Conservation (phyloP, 2,797 vertebrate species). For the Botia kubotai region DNA sequence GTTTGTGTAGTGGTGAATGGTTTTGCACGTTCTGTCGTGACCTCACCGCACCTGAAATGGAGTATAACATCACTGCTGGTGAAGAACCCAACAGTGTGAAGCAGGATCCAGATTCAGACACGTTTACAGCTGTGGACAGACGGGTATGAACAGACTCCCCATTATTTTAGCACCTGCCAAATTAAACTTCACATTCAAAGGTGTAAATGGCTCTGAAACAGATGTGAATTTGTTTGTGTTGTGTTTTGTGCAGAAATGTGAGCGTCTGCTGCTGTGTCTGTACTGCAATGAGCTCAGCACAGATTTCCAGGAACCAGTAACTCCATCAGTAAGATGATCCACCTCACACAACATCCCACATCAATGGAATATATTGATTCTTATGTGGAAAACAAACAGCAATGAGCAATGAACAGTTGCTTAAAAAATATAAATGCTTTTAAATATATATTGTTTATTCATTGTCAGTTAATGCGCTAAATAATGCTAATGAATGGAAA, state of each 20-base stretch:
- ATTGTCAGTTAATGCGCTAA: too few relatives aligned
- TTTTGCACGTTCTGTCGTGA: slow-evolving; percentile 93
- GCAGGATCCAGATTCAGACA: slow-evolving; percentile 64
- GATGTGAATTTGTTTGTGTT: not conserved
- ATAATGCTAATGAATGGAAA: too few relatives aligned
- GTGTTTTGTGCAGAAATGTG: slow-evolving; percentile 83
- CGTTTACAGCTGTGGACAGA: slow-evolving; percentile 78
- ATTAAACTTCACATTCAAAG: not conserved
- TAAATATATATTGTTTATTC: too few relatives aligned
- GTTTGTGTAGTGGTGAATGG: slow-evolving; percentile 88
- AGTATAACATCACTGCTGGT: slow-evolving; percentile 84
- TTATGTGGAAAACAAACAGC: not conserved
- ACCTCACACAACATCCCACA: not conserved
- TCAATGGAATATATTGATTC: not conserved
- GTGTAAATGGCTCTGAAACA: not conserved
- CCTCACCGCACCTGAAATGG: slow-evolving; percentile 86
- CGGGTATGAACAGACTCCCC: slow-evolving; percentile 77
- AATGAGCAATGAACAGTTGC: too few relatives aligned
- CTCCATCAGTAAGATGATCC: slow-evolving; percentile 83
- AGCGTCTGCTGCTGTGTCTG: slow-evolving; percentile 89
- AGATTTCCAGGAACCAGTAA: slow-evolving; percentile 91
- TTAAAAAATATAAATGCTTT: too few relatives aligned
- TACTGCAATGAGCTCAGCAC: slow-evolving; percentile 94
- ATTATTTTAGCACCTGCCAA: not conserved
- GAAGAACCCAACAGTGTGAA: slow-evolving; percentile 65